A percentile compares a stretch with the other conserved stretches of the same genome.
phyloP scores from a whole-genome alignment of 2,888 invertebrate species.

The Drosophila subsilvestris region DNA sequence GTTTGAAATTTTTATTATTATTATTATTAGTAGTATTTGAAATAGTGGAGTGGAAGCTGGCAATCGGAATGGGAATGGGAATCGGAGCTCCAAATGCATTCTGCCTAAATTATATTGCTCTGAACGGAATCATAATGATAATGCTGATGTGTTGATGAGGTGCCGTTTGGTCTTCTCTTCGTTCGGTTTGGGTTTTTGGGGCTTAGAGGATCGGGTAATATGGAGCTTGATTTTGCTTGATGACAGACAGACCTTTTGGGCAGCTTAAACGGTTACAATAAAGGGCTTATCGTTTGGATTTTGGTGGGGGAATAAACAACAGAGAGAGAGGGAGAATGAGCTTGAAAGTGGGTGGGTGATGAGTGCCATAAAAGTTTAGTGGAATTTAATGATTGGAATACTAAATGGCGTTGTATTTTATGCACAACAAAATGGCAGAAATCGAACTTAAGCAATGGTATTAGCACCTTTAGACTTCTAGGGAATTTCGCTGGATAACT shows the following conservation, averaged over 20 bases:
- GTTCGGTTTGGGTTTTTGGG: constrained; percentile 5
- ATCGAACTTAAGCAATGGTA: background rate
- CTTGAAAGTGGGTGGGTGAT: constrained; percentile 1
- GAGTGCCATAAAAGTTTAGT: background rate
- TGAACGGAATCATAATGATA: constrained; percentile 60
- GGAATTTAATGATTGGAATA: background rate
- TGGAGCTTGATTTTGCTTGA: constrained; percentile 50
- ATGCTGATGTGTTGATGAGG: constrained; percentile 79
- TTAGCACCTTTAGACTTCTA: background rate
- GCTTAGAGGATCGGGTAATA: constrained; percentile 42
- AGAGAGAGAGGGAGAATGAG: constrained; percentile 12
- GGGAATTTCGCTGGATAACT: too few species aligned
- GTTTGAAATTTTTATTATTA: constrained; percentile 66
- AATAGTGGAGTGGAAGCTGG: background rate
- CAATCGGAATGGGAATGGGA: background rate
- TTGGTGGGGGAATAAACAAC: background rate
- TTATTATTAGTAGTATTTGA: constrained; percentile 62
- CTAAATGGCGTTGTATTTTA: background rate
- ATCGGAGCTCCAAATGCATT: constrained; percentile 27
- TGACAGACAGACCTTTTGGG: constrained; percentile 32
- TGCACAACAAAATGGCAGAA: background rate
- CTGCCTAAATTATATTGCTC: constrained; percentile 49
- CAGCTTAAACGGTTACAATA: constrained; percentile 51
- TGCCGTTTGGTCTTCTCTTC: constrained; percentile 66
- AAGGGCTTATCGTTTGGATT: constrained; percentile 38